These are phyloP conservation scores for Ranitomeya variabilis DNA, from an alignment of 2,113 vertebrate genomes.

Conservation along the genomic window DNA sequence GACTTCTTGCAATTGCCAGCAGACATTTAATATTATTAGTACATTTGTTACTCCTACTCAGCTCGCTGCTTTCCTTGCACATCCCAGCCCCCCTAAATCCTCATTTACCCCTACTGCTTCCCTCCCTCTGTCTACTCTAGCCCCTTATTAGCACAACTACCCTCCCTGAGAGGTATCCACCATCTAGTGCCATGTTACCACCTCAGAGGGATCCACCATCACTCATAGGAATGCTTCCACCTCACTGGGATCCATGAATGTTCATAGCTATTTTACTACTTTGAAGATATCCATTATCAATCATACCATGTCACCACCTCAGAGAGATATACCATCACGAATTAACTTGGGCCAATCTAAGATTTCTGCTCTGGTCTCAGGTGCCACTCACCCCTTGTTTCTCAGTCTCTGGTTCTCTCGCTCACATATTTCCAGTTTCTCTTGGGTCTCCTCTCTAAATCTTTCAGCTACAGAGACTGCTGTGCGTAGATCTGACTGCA, in stretches of 20 bases:
- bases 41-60: too few species aligned
- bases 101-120: too few species aligned
- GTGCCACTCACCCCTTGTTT: not conserved
- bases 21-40: too few species aligned
- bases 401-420: conserved; percentile 59
- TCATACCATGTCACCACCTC: not conserved
- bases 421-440: conserved; percentile 66
- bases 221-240: not conserved
- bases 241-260: not conserved
- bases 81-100: too few species aligned
- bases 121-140: too few species aligned
- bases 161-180: not conserved
- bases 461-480: conserved; percentile 78
- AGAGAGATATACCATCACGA: not conserved
- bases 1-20: too few species aligned
- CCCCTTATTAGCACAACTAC: too few species aligned
- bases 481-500: conserved; percentile 80
- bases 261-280: not conserved
- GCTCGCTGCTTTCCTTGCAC: too few species aligned
- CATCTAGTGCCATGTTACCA: not conserved
- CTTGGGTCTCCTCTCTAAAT: conserved; percentile 74
- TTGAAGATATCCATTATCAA: not conserved
- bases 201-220: not conserved
- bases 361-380: too few species aligned
- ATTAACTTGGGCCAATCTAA: not conserved